These are phyloP conservation scores for Agrochola circellaris DNA, from an alignment of 2,888 invertebrate genomes.

Conservation along the genomic window DNA sequence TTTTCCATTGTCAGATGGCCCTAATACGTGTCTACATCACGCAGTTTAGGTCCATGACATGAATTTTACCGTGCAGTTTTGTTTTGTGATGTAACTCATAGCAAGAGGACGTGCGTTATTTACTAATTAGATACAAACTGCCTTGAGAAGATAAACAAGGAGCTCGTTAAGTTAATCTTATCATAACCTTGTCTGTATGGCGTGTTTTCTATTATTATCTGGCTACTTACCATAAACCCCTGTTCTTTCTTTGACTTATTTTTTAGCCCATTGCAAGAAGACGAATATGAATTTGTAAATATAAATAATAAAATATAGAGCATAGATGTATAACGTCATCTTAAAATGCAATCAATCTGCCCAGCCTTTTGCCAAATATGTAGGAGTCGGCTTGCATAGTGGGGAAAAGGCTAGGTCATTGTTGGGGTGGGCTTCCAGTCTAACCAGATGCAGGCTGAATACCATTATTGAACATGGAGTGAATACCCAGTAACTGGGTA, in stretches of 20 bases:
- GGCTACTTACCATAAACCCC: background rate
- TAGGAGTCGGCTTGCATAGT: background rate
- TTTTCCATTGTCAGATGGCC: background rate
- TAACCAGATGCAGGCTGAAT: too few relatives aligned
- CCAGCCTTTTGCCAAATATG: background rate
- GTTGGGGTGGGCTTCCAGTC: background rate
- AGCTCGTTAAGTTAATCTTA: slow-evolving; percentile 36
- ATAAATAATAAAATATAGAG: background rate
- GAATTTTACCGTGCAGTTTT: background rate
- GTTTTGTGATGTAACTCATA: slow-evolving; percentile 1
- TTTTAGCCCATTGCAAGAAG: background rate
- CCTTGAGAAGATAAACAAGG: slow-evolving; percentile 8
- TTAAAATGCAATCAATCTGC: background rate
- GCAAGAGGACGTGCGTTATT: background rate
- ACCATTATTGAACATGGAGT: too few relatives aligned
- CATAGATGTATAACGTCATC: background rate
- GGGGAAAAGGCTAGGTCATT: too few relatives aligned
- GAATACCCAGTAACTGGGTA: background rate
- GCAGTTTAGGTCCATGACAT: background rate
- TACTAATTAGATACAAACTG: slow-evolving; percentile 31
- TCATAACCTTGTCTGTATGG: background rate
- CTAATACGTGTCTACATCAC: background rate
- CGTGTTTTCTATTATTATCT: slow-evolving; percentile 6
- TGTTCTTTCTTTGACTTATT: background rate
- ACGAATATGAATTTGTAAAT: background rate